Evolutionary conservation across 2,797 vertebrate genomes (phyloP).

Genomic region (Halcyon smyrnensis): DNA sequence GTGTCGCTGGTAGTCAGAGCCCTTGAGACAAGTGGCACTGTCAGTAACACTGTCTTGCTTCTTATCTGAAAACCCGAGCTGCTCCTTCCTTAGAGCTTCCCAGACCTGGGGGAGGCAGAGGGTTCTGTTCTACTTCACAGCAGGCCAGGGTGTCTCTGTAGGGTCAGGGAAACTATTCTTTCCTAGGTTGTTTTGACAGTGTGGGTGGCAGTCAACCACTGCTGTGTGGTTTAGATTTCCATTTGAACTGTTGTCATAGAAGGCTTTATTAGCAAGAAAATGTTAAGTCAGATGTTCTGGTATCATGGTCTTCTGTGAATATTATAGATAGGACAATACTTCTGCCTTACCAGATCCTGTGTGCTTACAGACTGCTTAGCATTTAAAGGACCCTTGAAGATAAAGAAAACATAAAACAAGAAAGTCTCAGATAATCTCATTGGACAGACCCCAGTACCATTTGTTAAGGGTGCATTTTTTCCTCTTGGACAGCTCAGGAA

Average conservation of each 20-base stretch:
- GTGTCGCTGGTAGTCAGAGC: background rate
- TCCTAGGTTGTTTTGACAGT: background rate
- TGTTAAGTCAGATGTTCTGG: background rate
- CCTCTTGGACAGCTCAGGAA: background rate
- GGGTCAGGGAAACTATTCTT: background rate
- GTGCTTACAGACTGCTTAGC: background rate
- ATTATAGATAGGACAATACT: background rate
- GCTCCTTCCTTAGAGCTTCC: background rate
- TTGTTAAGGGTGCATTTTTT: background rate
- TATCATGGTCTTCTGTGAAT: background rate
- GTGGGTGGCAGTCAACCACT: background rate
- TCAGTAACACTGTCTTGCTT: background rate
- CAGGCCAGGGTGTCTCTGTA: background rate
- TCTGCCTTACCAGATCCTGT: background rate
- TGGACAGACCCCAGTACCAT: background rate
- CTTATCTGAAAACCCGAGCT: background rate
- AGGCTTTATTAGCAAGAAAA: background rate
- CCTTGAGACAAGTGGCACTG: background rate
- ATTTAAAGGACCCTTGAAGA: background rate
- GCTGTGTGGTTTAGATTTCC: background rate
- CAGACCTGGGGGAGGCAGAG: background rate
- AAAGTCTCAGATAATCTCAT: background rate
- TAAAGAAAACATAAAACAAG: background rate
- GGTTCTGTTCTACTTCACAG: background rate
- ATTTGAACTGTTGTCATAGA: background rate